These are phyloP conservation scores for Doris montereyensis DNA, from an alignment of 2,888 invertebrate species.

Conservation along the genomic window DNA sequence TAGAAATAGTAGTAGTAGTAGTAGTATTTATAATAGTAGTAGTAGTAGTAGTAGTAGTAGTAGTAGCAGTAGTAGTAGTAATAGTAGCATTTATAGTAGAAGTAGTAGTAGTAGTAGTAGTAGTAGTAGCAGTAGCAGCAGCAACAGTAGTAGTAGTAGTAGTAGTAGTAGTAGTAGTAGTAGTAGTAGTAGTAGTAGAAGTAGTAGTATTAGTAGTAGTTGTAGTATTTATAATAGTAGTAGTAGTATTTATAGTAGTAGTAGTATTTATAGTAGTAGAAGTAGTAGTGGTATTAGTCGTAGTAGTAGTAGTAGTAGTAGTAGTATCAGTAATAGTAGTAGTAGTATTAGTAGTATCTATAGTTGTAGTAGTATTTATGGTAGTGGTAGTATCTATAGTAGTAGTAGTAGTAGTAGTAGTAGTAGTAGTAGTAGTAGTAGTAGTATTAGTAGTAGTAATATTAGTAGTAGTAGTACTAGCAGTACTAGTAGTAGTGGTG, in stretches of 20 bases:
- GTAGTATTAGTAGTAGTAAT: constrained; percentile 31
- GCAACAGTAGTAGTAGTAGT: constrained; percentile 19
- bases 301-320: not conserved
- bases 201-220: constrained; percentile 18
- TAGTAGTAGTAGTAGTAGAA: constrained; percentile 12
- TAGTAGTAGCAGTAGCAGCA: constrained; percentile 12
- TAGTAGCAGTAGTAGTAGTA: constrained; percentile 27
- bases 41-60: constrained; percentile 32
- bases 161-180: constrained; percentile 26
- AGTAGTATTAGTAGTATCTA: constrained; percentile 17
- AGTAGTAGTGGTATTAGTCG: constrained; percentile 14
- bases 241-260: constrained; percentile 29
- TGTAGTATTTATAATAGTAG: constrained; percentile 28
- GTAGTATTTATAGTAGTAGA: constrained; percentile 20
- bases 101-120: not conserved
- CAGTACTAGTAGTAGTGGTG: constrained; percentile 24
- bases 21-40: constrained; percentile 29
- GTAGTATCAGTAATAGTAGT: not conserved
- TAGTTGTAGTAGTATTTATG: constrained; percentile 17
- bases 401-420: constrained; percentile 23
- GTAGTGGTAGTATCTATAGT: constrained; percentile 13
- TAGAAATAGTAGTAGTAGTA: constrained; percentile 25
- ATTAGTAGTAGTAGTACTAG: constrained; percentile 32
- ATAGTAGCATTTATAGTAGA: not conserved
- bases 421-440: constrained; percentile 27